phyloP scores from a whole-genome alignment of 2,113 vertebrate species.

The Istiophorus platypterus region DNA sequence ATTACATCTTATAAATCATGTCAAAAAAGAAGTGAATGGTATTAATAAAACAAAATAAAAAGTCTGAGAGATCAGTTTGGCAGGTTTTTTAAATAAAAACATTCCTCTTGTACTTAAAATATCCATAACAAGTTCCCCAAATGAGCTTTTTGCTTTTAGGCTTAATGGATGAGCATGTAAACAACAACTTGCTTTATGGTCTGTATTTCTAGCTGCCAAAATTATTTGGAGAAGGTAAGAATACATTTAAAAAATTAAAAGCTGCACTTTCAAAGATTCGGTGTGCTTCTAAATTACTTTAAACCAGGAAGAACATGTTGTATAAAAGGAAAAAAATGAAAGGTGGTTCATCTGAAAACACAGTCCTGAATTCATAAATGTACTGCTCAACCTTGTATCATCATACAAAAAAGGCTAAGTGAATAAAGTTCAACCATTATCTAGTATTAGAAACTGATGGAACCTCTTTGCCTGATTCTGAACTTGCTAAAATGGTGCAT shows the following conservation, averaged over 20 bases:
- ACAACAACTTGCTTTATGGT: neutral
- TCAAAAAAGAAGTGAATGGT: neutral
- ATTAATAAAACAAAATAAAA: neutral
- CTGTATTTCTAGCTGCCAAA: neutral
- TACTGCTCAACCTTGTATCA: no score
- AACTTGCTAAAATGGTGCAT: no score
- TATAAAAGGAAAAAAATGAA: neutral
- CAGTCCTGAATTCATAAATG: no score
- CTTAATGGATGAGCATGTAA: conserved; percentile 9
- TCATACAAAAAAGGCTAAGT: no score
- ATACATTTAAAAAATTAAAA: neutral
- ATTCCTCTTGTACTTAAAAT: neutral
- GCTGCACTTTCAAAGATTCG: neutral
- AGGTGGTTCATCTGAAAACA: neutral
- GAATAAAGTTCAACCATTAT: no score
- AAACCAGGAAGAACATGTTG: neutral
- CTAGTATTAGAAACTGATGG: no score
- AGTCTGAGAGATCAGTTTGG: neutral
- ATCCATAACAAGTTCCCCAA: neutral
- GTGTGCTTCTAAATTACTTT: neutral
- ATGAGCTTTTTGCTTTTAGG: neutral
- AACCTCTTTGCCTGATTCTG: no score
- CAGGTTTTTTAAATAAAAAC: neutral
- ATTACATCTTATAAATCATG: neutral
- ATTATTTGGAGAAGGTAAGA: neutral